Percentiles rank a stretch among this genome's conserved stretches.
Evolutionary conservation across 2,888 invertebrate species (phyloP).

Genomic region (Chloroclystis v-ata): DNA sequence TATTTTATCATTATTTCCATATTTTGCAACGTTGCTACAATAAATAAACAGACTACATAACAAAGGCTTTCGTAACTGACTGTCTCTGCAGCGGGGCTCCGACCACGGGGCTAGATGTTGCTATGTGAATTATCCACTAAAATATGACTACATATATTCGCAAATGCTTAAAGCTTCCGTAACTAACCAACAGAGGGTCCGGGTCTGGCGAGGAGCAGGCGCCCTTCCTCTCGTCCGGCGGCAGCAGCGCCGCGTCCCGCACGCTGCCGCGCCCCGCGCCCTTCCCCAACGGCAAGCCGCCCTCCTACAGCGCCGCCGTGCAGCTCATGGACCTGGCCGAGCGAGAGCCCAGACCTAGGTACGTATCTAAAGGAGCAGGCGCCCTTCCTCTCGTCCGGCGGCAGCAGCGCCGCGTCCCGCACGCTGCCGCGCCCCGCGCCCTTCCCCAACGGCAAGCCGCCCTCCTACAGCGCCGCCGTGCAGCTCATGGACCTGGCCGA

Average conservation of each 20-base stretch:
- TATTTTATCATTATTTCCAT: no score
- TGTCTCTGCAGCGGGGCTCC: no score
- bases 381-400: background rate
- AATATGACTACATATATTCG: background rate
- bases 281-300: conserved; percentile 78
- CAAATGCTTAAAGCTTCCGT: background rate
- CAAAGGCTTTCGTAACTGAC: no score
- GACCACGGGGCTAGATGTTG: no score
- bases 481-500: conserved; percentile 70
- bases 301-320: conserved; percentile 77
- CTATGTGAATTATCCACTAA: no score
- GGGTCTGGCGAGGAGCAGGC: conserved; percentile 92
- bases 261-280: conserved; percentile 77
- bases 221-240: conserved; percentile 82
- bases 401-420: conserved; percentile 41
- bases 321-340: conserved; percentile 70
- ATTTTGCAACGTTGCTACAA: no score
- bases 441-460: conserved; percentile 78
- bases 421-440: conserved; percentile 68
- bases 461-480: conserved; percentile 77
- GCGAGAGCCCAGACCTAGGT: conserved; percentile 51
- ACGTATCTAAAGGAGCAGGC: conserved; percentile 60
- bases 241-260: conserved; percentile 71
- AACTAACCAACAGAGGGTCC: conserved; percentile 77
- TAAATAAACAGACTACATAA: no score